Percentiles rank a stretch among this genome's conserved stretches.
Conservation (phyloP, 1,140 invertebrate genomes). For the Alviniconcha marisindica region DNA sequence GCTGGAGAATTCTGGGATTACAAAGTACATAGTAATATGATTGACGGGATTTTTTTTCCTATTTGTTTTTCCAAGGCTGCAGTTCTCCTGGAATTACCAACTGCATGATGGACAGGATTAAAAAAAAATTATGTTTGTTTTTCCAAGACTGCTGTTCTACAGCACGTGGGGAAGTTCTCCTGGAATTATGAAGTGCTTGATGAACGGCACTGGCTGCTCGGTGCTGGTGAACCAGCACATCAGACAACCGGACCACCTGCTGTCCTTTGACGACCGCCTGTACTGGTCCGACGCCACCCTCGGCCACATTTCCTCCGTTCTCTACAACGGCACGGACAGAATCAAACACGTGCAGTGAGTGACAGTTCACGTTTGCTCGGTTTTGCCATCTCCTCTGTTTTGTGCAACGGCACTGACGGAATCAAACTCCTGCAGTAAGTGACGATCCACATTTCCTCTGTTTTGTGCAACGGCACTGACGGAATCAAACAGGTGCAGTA, state of each 20-base stretch:
- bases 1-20: not conserved
- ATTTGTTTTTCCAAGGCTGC: too few relatives aligned
- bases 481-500: too few relatives aligned
- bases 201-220: not conserved
- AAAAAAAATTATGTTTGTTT: too few relatives aligned
- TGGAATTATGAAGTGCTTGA: not conserved
- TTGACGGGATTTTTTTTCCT: not conserved
- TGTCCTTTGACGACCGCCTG: not conserved
- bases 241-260: not conserved
- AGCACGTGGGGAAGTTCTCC: conserved; percentile 13
- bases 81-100: too few relatives aligned
- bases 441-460: too few relatives aligned
- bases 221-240: not conserved
- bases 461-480: too few relatives aligned
- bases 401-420: too few relatives aligned
- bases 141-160: not conserved
- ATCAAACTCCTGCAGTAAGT: too few relatives aligned
- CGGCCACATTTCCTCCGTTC: not conserved
- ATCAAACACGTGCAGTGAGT: not conserved
- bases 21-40: not conserved
- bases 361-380: not conserved
- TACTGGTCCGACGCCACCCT: not conserved
- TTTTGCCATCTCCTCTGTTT: not conserved
- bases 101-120: too few relatives aligned
- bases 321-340: not conserved